Evolutionary conservation across 2,113 vertebrate species (phyloP).

Genomic region (Erythrolamprus reginae): DNA sequence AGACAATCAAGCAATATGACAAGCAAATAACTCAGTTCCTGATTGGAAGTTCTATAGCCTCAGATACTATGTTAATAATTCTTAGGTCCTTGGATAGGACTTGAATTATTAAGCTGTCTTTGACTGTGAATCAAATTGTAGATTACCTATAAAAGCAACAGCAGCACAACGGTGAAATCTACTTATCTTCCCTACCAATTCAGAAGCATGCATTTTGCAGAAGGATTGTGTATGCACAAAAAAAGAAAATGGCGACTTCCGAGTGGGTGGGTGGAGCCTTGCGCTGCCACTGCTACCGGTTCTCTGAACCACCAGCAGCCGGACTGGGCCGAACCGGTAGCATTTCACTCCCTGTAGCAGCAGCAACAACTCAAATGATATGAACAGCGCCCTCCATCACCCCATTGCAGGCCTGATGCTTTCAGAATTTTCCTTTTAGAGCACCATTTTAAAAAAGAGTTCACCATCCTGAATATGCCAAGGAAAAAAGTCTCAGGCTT

Average conservation of each 20-base stretch:
- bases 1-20: neutral
- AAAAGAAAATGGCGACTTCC: too few species aligned
- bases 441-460: neutral
- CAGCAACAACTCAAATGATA: neutral
- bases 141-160: neutral
- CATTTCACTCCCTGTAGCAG: neutral
- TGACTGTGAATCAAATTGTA: neutral
- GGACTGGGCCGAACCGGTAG: too few species aligned
- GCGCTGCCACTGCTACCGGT: too few species aligned
- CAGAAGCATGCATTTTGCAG: too few species aligned
- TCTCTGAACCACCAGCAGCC: too few species aligned
- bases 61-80: neutral
- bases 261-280: too few species aligned
- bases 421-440: neutral
- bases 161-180: neutral
- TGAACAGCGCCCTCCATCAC: neutral
- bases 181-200: too few species aligned
- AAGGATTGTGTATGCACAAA: too few species aligned
- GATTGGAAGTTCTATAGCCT: neutral
- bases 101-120: neutral
- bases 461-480: neutral
- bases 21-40: neutral
- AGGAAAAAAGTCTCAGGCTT: neutral
- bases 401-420: neutral
- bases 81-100: neutral